Base-by-base conservation (phyloP, 2,797 vertebrate genomes). In the Phylloscopus collybita region DNA sequence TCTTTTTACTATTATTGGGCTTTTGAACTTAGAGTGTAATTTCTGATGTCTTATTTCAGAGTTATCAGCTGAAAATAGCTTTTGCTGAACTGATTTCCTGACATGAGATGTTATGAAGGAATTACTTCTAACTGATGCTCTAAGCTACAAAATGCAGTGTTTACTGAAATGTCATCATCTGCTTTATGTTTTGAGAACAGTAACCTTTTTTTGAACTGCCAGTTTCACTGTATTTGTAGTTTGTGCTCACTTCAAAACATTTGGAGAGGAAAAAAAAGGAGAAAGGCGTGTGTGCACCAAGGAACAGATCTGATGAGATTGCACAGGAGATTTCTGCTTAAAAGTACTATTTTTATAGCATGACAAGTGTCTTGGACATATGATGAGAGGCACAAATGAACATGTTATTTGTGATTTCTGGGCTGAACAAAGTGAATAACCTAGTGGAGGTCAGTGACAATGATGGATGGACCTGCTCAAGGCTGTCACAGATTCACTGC, bases 31-130 rank as follows among this genome's bases (percentile, higher is more conserved):
- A 66, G 47, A 11, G 18, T 84, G 44, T 56, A 86, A 88, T 90
- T 94, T 81, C 54, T 93, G 50, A 57, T 62, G 15, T 88, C 30
- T 53, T 75, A 22, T 57, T 93, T 88, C 40, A 81, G 73, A 94
- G 74, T 45, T 78, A 47, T 65, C 18, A 62, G 14, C 62, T 90
- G 86, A 84, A 90, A 86, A 75, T 40, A 91, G 30, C 44, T 90
- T 90, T 81, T 88, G 32, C 66, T 86, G 69, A 90, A 86, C 69
- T 65, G 44, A 69, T 79, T 92, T 92, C 36, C 80, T 93, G 78
- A 70, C 22, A 56, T 51, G 42, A 88, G 40, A 81, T 40, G 6
- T 70, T 88, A 60, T 59, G 62, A 86, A 75, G 59, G 66, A 93
- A 90, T 92, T 81, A 56, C 30, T 75, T 62, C 51, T 72, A 86